phyloP scores from a whole-genome alignment of 2,797 vertebrate genomes.

The Anguilla pacifica region DNA sequence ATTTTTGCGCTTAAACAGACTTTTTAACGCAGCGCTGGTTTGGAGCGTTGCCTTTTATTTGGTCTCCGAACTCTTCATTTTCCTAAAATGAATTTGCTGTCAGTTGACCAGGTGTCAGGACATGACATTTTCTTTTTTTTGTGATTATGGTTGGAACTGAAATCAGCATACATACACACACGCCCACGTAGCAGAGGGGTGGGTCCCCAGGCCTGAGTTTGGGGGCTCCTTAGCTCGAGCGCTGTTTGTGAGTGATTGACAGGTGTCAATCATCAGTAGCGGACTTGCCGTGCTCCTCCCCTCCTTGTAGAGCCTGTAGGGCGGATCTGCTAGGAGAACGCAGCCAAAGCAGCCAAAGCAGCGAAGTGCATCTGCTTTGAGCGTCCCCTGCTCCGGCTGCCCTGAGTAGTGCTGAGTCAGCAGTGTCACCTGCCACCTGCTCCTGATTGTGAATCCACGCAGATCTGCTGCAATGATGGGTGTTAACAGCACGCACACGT shows the following conservation, averaged over 20 bases:
- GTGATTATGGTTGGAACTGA: too few relatives aligned
- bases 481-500: neutral
- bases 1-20: too few relatives aligned
- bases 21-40: too few relatives aligned
- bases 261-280: constrained; percentile 33
- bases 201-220: neutral
- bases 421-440: constrained; percentile 28
- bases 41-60: too few relatives aligned
- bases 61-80: too few relatives aligned
- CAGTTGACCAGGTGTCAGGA: too few relatives aligned
- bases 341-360: constrained; percentile 20
- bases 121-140: too few relatives aligned
- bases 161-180: neutral
- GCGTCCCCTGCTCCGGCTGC: constrained; percentile 32
- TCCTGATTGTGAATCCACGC: constrained; percentile 7
- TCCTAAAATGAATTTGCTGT: too few relatives aligned
- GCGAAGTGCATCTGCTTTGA: constrained; percentile 42
- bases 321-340: too few relatives aligned
- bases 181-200: neutral
- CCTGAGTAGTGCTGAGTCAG: neutral
- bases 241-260: constrained; percentile 25
- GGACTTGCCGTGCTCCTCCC: constrained; percentile 30
- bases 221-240: neutral
- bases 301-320: constrained; percentile 38
- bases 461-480: neutral